A percentile compares a stretch with the other conserved stretches of the same genome.
These are phyloP conservation scores for Heliocidaris erythrogramma DNA, from an alignment of 35 echinoderm and acorn worm species.

Conservation along the genomic window DNA sequence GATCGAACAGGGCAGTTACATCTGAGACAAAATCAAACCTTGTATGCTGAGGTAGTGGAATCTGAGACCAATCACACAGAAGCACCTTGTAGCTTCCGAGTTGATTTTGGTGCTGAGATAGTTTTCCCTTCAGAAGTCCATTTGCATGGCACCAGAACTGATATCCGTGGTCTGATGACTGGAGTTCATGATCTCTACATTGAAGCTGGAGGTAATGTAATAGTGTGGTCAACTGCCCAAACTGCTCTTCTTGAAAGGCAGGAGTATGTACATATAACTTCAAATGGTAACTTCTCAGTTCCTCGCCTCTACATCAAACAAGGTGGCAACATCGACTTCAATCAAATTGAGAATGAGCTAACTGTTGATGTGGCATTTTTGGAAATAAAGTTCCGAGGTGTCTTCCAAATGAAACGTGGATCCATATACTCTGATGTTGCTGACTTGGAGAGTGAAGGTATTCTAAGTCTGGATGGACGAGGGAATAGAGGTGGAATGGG, in stretches of 20 bases:
- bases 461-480: slow-evolving; percentile 66
- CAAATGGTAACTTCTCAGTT: slow-evolving; percentile 87
- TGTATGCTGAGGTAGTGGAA: slow-evolving; percentile 86
- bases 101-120: slow-evolving; percentile 87
- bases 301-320: slow-evolving; percentile 73
- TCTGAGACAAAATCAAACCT: slow-evolving; percentile 71
- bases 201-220: slow-evolving; percentile 69
- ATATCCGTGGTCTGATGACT: slow-evolving; percentile 75
- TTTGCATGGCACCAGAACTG: slow-evolving; percentile 83
- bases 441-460: slow-evolving; percentile 88
- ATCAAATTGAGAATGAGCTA: slow-evolving; percentile 55
- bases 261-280: slow-evolving; percentile 80
- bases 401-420: slow-evolving; percentile 75
- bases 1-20: slow-evolving; percentile 89
- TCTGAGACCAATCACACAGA: slow-evolving; percentile 80
- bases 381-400: slow-evolving; percentile 83
- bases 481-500: slow-evolving; percentile 60
- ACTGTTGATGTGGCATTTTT: slow-evolving; percentile 70
- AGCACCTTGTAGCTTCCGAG: slow-evolving; percentile 84
- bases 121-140: slow-evolving; percentile 84
- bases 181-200: slow-evolving; percentile 84
- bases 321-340: slow-evolving; percentile 72
- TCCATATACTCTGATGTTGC: slow-evolving; percentile 82
- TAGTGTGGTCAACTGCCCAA: slow-evolving; percentile 80
- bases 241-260: slow-evolving; percentile 78